A percentile compares a stretch with the other conserved stretches of the same genome.
Conservation (phyloP, 2,888 invertebrate genomes). For the Agapostemon virescens region DNA sequence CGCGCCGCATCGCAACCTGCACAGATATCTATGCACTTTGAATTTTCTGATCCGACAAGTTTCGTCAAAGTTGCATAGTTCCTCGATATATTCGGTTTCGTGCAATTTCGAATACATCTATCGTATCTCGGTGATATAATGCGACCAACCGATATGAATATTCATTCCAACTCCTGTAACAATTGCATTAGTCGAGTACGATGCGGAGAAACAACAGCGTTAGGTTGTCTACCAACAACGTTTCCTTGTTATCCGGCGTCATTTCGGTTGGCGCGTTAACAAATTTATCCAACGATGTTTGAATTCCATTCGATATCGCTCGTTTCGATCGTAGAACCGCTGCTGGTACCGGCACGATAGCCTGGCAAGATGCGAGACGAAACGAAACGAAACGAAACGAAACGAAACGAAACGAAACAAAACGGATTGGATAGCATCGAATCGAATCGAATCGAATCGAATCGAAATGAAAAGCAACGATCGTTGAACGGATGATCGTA, state of each 20-base stretch:
- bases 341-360: neutral
- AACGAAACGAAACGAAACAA: neutral
- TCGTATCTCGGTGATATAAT: neutral
- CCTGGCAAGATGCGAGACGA: neutral
- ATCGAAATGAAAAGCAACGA: too few relatives aligned
- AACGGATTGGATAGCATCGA: too few relatives aligned
- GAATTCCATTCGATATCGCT: neutral
- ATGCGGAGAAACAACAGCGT: neutral
- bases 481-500: too few relatives aligned
- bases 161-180: conserved; percentile 26
- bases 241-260: neutral
- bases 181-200: conserved; percentile 16
- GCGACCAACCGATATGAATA: conserved; percentile 32
- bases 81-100: neutral
- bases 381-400: neutral
- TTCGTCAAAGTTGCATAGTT: neutral
- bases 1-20: too few relatives aligned
- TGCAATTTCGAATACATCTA: neutral
- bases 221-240: neutral
- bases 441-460: neutral
- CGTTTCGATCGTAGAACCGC: neutral
- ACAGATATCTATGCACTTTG: neutral
- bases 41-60: neutral
- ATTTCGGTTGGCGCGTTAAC: neutral
- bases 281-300: conserved; percentile 6